Conservation (phyloP, 2,113 vertebrate species). For the Chlamydotis undulata region DNA sequence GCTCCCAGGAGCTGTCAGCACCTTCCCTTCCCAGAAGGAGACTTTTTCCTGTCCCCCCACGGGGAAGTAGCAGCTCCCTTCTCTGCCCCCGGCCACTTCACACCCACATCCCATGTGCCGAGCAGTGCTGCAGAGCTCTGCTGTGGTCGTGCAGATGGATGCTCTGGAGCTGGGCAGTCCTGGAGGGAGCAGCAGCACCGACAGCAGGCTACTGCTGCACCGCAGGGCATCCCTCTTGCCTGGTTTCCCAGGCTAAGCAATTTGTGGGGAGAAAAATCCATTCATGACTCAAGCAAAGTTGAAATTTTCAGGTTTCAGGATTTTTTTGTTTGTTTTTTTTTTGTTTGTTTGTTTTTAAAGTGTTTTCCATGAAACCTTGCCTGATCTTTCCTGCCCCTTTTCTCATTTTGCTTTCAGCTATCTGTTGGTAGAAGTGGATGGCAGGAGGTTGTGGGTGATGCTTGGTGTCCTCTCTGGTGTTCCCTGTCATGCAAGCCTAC, state of each 20-base stretch:
- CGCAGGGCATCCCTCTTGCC: background rate
- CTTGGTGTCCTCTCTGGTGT: background rate
- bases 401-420: background rate
- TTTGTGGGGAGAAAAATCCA: background rate
- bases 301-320: background rate
- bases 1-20: background rate
- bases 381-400: background rate
- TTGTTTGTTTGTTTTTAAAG: background rate
- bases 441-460: background rate
- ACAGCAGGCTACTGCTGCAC: background rate
- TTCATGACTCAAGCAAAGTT: background rate
- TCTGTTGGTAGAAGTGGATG: background rate
- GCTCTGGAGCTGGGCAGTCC: background rate
- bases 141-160: rapidly evolving
- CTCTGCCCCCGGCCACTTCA: background rate
- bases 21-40: background rate
- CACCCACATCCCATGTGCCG: rapidly evolving
- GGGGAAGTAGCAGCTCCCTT: background rate
- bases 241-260: background rate
- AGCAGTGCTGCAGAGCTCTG: background rate
- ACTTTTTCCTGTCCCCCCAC: background rate
- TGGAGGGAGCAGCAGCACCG: rapidly evolving
- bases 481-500: background rate
- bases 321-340: background rate
- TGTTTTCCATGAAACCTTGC: background rate